Conservation (phyloP, 2,113 vertebrate genomes). For the Psettodes erumei region DNA sequence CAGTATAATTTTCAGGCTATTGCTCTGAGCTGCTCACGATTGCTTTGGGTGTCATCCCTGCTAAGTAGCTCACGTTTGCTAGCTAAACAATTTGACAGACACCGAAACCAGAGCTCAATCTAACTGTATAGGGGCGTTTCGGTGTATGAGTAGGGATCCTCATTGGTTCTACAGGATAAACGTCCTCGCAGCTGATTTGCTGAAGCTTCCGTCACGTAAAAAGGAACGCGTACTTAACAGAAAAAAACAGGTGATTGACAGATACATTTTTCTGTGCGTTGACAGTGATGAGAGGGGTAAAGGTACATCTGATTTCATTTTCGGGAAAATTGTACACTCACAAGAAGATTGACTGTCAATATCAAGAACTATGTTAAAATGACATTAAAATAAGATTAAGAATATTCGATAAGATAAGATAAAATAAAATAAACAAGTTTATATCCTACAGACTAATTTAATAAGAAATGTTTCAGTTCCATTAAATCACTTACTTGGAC, state of each 20-base stretch:
- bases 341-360: no score
- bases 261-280: no score
- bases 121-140: slow-evolving; percentile 59
- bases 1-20: neutral
- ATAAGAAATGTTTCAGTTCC: no score
- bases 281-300: no score
- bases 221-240: neutral
- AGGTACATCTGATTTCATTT: no score
- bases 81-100: slow-evolving; percentile 71
- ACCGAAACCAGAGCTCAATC: slow-evolving; percentile 62
- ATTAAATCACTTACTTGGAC: neutral
- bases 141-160: accelerated
- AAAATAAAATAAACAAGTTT: no score
- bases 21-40: slow-evolving; percentile 40
- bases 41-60: slow-evolving; percentile 40
- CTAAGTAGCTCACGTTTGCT: slow-evolving; percentile 49
- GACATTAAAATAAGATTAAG: no score
- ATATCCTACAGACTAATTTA: no score
- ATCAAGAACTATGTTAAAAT: no score
- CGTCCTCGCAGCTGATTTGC: slow-evolving; percentile 39
- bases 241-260: neutral
- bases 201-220: neutral
- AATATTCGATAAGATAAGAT: no score
- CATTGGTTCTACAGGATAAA: slow-evolving; percentile 50
- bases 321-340: no score